Conservation (phyloP, 2,797 vertebrate species). For the Vireo griseus region DNA sequence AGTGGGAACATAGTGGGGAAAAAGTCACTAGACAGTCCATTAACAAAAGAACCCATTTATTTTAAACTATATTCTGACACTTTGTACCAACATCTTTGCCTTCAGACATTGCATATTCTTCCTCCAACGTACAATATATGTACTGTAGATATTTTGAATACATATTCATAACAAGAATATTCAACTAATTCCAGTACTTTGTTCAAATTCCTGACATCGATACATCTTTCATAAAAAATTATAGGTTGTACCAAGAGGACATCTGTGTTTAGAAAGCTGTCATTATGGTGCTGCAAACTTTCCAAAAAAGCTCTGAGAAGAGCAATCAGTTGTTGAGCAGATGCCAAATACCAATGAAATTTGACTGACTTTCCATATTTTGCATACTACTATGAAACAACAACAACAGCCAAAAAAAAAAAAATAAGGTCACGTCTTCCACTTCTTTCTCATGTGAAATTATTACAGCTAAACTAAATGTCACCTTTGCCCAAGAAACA, state of each 20-base stretch:
- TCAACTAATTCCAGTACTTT: conserved; percentile 34
- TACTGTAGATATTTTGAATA: conserved; percentile 21
- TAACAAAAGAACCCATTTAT: background rate
- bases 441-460: background rate
- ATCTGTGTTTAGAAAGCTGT: conserved; percentile 68
- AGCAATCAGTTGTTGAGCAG: conserved; percentile 44
- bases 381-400: conserved; percentile 23
- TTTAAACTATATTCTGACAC: background rate
- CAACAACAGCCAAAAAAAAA: background rate
- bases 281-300: conserved; percentile 57
- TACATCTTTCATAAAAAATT: conserved; percentile 63
- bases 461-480: background rate
- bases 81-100: background rate
- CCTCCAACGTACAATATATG: background rate
- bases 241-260: conserved; percentile 55
- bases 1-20: background rate
- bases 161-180: conserved; percentile 23
- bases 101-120: background rate
- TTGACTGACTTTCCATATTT: conserved; percentile 47
- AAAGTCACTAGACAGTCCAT: background rate
- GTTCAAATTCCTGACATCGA: conserved; percentile 36
- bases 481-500: background rate
- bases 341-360: conserved; percentile 45
- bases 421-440: background rate
- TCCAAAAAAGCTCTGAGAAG: conserved; percentile 60